A percentile compares a stretch with the other conserved stretches of the same genome.
phyloP scores from a whole-genome alignment of 2,797 vertebrate species.

The Pempheris klunzingeri region DNA sequence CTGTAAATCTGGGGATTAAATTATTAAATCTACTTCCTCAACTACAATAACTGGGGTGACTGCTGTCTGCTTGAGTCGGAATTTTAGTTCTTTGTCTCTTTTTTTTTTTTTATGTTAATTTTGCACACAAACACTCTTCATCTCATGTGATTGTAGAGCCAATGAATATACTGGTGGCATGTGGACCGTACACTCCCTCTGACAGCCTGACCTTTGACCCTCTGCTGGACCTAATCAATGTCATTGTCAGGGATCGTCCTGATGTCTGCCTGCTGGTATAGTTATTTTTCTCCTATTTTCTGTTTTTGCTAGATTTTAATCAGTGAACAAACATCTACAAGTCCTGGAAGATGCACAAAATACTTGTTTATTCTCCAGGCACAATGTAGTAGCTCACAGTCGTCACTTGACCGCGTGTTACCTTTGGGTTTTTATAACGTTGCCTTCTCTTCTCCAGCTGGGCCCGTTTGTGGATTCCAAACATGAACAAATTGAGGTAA shows the following conservation, averaged over 20 bases:
- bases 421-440: not conserved
- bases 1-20: not conserved
- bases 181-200: conserved; percentile 93
- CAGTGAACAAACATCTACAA: not conserved
- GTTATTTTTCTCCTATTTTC: not conserved
- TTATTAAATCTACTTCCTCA: not conserved
- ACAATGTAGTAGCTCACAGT: not conserved
- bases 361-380: not conserved
- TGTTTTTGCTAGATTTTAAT: not conserved
- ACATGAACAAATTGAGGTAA: conserved; percentile 94
- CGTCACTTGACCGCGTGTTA: not conserved
- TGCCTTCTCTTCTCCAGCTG: conserved; percentile 80
- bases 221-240: conserved; percentile 89
- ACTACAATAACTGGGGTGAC: not conserved
- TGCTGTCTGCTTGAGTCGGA: not conserved
- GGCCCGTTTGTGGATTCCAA: conserved; percentile 96
- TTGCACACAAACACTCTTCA: not conserved
- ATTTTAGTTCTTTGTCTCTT: not conserved
- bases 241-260: conserved; percentile 88
- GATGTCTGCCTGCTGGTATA: conserved; percentile 92
- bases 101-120: not conserved
- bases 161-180: conserved; percentile 89
- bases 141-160: conserved; percentile 73
- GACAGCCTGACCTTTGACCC: conserved; percentile 92
- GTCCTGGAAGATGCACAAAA: not conserved